Evolutionary conservation across 2,888 invertebrate species (phyloP), one percentile per base, ranked within the genome.

Genomic region (Tridacna gigas): DNA sequence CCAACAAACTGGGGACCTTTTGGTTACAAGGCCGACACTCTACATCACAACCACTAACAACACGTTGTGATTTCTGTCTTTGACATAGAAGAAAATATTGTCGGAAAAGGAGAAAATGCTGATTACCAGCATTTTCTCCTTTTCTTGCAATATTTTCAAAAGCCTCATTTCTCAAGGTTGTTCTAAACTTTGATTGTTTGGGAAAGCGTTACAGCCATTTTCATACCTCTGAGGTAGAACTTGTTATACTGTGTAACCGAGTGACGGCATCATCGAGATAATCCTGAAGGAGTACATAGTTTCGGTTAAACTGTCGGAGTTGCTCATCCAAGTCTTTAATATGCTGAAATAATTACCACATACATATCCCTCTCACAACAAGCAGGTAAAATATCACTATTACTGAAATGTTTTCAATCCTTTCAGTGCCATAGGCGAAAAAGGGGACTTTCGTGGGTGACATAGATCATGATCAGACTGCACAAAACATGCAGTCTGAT

Each of bases 231-330:
- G 88, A 82, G 51, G 89, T 86, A 4, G 89, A 79, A 11, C 66
- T 51, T 28, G 89, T 83, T 0, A 92, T 86, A 26, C 83, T 79
- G 26, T 89, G 71, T 2, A 93, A 84, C 45, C 90, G 83, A 0
- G 84, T 74, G 11, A 86, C 86, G 0, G 91, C 91, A 79, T 93
- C 93, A 67, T 88, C 85, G 20, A 93, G 84, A 77, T 91, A 93
- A 81, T 93, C 91, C 61, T 88, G 86, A 51, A 93, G 86, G 12
- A 93, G 87, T 88, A 93, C 90, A 80, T 93, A 93, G 78, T 90
- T 92, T 25, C 86, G 88, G 83, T 91, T 90, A 77, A 93, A 93
- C 73, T 89, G 86, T 15, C 81, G 71, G 13, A 93, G 77, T 74
- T 86, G 86, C 9, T 86, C 83, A 51, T 92, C 90, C 26, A 93